These are phyloP conservation scores for Proteles cristata DNA, from an alignment of 2,113 vertebrate genomes.

Conservation along the genomic window DNA sequence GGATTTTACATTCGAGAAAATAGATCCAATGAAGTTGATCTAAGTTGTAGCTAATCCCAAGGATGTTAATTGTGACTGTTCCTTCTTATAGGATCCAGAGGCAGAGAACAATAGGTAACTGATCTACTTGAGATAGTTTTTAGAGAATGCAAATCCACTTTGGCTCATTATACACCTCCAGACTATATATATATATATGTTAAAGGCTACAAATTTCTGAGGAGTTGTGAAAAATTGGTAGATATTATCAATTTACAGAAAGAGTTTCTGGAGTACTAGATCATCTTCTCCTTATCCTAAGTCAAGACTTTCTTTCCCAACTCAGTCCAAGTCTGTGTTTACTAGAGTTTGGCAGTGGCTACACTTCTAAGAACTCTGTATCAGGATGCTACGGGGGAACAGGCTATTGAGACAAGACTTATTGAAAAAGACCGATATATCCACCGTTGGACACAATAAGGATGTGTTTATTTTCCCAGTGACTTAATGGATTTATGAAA, in stretches of 20 bases:
- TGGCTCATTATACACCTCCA: background rate
- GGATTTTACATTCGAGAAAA: constrained; percentile 26
- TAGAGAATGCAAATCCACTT: background rate
- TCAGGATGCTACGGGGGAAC: background rate
- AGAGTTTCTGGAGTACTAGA: background rate
- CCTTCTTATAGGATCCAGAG: background rate
- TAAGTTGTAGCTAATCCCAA: background rate
- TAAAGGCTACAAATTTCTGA: background rate
- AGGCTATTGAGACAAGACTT: background rate
- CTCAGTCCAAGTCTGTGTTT: background rate
- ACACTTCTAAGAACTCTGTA: background rate
- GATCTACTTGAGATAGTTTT: background rate
- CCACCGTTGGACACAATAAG: background rate
- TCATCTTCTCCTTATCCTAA: background rate
- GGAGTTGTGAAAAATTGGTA: background rate
- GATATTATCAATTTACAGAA: background rate
- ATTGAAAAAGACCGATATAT: background rate
- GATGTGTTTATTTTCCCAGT: background rate
- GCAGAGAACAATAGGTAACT: background rate
- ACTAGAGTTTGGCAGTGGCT: background rate
- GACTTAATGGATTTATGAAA: background rate
- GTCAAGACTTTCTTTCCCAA: background rate
- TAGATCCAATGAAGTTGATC: background rate
- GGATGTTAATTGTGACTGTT: background rate
- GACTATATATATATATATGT: background rate